Percentiles rank a stretch among this genome's conserved stretches.
These are phyloP conservation scores for Caprella mutica DNA, from an alignment of 2,888 invertebrate genomes.

Conservation along the genomic window DNA sequence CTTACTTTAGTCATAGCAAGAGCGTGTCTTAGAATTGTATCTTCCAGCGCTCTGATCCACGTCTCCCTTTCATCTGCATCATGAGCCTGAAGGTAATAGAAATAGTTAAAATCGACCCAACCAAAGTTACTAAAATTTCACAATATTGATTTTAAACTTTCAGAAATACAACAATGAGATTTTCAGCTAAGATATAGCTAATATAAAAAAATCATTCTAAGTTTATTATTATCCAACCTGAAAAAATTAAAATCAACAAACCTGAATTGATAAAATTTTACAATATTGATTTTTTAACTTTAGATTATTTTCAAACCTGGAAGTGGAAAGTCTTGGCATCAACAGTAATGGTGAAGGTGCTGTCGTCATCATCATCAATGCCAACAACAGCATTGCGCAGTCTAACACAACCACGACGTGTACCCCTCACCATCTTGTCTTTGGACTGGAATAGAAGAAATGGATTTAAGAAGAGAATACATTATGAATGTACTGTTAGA, in stretches of 20 bases:
- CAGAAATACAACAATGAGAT: too few species aligned
- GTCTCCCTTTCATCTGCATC: constrained; percentile 88
- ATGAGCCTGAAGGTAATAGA: constrained; percentile 52
- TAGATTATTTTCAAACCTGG: constrained; percentile 48
- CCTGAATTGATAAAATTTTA: too few species aligned
- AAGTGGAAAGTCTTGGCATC: constrained; percentile 99
- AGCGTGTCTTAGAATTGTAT: constrained; percentile 62
- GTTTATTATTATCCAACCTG: too few species aligned
- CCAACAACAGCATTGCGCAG: constrained; percentile 94
- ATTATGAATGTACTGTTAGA: too few species aligned
- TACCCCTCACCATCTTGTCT: constrained; percentile 97
- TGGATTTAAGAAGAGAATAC: too few species aligned
- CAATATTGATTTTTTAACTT: too few species aligned
- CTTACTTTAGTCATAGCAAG: constrained; percentile 15
- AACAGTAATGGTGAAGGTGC: constrained; percentile 96
- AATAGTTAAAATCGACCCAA: too few species aligned
- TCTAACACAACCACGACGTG: constrained; percentile 91
- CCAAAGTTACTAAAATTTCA: too few species aligned
- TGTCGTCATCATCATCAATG: constrained; percentile 93
- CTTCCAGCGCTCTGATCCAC: constrained; percentile 92
- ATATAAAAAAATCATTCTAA: too few species aligned
- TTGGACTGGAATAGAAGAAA: constrained; percentile 70
- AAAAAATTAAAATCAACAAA: too few species aligned
- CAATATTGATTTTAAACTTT: too few species aligned
- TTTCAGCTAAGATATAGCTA: too few species aligned